Conservation (phyloP, 2,113 vertebrate species). For the Motacilla tschutschensis region DNA sequence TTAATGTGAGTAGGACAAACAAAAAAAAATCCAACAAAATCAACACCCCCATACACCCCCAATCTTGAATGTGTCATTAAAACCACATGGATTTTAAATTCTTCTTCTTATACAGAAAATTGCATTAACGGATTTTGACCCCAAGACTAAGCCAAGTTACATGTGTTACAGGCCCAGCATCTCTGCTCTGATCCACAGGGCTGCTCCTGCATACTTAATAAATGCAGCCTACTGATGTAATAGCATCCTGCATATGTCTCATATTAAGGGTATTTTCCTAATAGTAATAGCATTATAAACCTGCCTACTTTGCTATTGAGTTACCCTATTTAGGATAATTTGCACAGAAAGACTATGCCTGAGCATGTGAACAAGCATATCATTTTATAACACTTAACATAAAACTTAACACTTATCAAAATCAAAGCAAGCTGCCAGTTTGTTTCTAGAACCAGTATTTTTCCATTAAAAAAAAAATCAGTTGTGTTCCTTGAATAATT, state of each 20-base stretch:
- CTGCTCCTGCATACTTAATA: neutral
- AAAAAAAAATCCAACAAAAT: neutral
- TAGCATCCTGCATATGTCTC: conserved; percentile 66
- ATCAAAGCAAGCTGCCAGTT: conserved; percentile 39
- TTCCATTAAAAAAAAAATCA: neutral
- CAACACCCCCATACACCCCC: neutral
- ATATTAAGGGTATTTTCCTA: conserved; percentile 69
- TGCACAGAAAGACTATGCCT: conserved; percentile 35
- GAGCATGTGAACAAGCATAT: conserved; percentile 22
- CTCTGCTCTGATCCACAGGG: conserved; percentile 1
- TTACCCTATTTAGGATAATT: conserved; percentile 54
- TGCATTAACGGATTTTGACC: conserved; percentile 71
- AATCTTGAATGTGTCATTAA: conserved; percentile 26
- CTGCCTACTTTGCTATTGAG: conserved; percentile 57
- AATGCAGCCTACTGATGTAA: conserved; percentile 46
- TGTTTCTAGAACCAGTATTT: conserved; percentile 39
- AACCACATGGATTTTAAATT: conserved; percentile 64
- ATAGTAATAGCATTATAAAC: conserved; percentile 56
- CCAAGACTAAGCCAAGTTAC: conserved; percentile 48
- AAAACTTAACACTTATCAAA: conserved; percentile 13
- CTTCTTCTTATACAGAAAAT: conserved; percentile 62
- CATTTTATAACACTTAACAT: conserved; percentile 48
- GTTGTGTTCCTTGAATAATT: conserved; percentile 31
- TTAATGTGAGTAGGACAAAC: neutral
- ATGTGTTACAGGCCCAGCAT: conserved; percentile 25